Evolutionary conservation across 2,888 invertebrate species (phyloP).

Genomic region (Mythimna impura): DNA sequence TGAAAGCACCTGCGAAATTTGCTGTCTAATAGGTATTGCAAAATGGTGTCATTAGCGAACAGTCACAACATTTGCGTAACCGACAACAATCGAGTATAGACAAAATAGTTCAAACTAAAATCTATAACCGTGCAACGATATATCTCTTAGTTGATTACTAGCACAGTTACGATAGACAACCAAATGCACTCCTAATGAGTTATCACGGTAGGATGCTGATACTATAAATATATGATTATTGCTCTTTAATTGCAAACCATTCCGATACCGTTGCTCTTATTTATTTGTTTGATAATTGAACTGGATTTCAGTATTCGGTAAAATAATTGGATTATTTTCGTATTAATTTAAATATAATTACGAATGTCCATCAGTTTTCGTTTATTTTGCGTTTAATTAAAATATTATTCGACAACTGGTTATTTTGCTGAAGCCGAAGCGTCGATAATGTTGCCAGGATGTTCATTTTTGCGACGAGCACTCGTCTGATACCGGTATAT

Average conservation of each 20-base stretch:
- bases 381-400: conserved; percentile 30
- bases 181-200: conserved; percentile 10
- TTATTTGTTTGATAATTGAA: conserved; percentile 37
- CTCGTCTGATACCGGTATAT: not conserved
- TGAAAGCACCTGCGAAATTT: not conserved
- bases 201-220: conserved; percentile 1
- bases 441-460: not conserved
- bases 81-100: not conserved
- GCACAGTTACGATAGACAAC: not conserved
- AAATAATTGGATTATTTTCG: conserved; percentile 32
- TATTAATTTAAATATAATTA: conserved; percentile 25
- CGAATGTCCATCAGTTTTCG: conserved; percentile 17
- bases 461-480: not conserved
- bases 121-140: not conserved
- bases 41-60: not conserved
- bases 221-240: conserved; percentile 33
- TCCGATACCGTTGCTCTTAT: conserved; percentile 33
- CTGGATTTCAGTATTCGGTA: conserved; percentile 20
- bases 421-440: not conserved
- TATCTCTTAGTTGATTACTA: not conserved
- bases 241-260: conserved; percentile 42
- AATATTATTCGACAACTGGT: not conserved
- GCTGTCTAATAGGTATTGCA: too few relatives aligned
- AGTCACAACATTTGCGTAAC: not conserved
- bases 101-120: not conserved